Conservation (phyloP, 2,888 invertebrate genomes). For the Altica lythri region DNA sequence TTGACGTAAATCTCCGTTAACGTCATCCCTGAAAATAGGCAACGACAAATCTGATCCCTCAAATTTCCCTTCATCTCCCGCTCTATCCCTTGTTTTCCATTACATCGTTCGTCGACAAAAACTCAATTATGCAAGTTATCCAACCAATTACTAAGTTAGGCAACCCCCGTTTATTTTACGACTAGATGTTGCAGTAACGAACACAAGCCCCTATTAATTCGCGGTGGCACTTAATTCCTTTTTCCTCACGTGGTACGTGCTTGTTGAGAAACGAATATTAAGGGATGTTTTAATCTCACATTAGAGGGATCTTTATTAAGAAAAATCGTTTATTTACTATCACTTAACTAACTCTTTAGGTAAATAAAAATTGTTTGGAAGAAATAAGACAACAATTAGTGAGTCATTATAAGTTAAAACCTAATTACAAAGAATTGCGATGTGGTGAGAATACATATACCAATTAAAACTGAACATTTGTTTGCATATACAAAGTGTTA, state of each 20-base stretch:
- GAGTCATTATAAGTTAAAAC: too few relatives aligned
- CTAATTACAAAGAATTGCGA: too few relatives aligned
- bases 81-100: slow-evolving; percentile 29
- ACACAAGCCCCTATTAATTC: slow-evolving; percentile 21
- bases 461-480: too few relatives aligned
- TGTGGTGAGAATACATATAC: too few relatives aligned
- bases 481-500: too few relatives aligned
- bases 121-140: slow-evolving; percentile 48
- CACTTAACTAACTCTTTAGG: too few relatives aligned
- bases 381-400: too few relatives aligned
- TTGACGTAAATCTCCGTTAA: slow-evolving; percentile 16
- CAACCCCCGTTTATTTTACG: slow-evolving; percentile 43
- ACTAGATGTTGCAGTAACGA: slow-evolving; percentile 33
- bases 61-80: background rate
- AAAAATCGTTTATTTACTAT: slow-evolving; percentile 2
- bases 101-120: slow-evolving; percentile 41
- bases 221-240: slow-evolving; percentile 23
- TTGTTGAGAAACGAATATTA: slow-evolving; percentile 17
- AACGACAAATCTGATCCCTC: slow-evolving; percentile 25
- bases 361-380: too few relatives aligned
- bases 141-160: slow-evolving; percentile 45
- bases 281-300: background rate
- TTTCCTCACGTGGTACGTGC: slow-evolving; percentile 20
- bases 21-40: slow-evolving; percentile 12
- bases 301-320: background rate